These are phyloP conservation scores for Napeogenes sylphis DNA, from an alignment of 2,888 invertebrate species.

Conservation along the genomic window DNA sequence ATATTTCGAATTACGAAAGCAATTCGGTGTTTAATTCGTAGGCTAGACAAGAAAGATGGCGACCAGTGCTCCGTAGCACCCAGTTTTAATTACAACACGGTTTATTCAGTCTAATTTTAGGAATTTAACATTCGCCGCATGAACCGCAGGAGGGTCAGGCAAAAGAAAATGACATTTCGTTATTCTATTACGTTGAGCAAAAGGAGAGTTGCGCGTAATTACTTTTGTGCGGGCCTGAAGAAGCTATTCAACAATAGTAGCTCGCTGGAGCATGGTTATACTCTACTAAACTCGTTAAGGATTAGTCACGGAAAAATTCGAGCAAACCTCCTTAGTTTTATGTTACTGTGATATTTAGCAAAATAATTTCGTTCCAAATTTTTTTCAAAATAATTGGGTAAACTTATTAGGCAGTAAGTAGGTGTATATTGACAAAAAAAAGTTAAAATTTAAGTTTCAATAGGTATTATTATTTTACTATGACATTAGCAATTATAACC, in stretches of 20 bases:
- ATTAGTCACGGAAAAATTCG: slow-evolving; percentile 17
- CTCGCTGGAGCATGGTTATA: slow-evolving; percentile 20
- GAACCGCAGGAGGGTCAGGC: slow-evolving; percentile 75
- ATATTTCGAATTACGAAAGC: slow-evolving; percentile 75
- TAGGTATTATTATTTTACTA: no score
- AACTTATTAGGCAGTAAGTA: no score
- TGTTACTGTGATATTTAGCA: neutral
- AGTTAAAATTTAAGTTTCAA: no score
- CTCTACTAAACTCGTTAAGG: slow-evolving; percentile 27
- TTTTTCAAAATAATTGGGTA: neutral
- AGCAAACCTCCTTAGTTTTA: slow-evolving; percentile 14
- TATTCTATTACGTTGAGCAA: slow-evolving; percentile 74
- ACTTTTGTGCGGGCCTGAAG: slow-evolving; percentile 54
- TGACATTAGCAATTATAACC: no score
- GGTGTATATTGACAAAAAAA: no score
- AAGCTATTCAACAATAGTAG: slow-evolving; percentile 26
- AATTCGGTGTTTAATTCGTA: slow-evolving; percentile 76
- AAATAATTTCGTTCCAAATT: neutral
- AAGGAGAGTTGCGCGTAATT: slow-evolving; percentile 66
- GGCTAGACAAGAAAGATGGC: slow-evolving; percentile 74
- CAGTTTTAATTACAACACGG: slow-evolving; percentile 74
- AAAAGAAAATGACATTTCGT: slow-evolving; percentile 77
- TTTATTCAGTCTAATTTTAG: slow-evolving; percentile 76
- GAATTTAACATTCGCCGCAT: slow-evolving; percentile 74
- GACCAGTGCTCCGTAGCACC: slow-evolving; percentile 57